These are phyloP conservation scores for Zosterops borbonicus DNA, from an alignment of 2,113 vertebrate species.

Conservation along the genomic window DNA sequence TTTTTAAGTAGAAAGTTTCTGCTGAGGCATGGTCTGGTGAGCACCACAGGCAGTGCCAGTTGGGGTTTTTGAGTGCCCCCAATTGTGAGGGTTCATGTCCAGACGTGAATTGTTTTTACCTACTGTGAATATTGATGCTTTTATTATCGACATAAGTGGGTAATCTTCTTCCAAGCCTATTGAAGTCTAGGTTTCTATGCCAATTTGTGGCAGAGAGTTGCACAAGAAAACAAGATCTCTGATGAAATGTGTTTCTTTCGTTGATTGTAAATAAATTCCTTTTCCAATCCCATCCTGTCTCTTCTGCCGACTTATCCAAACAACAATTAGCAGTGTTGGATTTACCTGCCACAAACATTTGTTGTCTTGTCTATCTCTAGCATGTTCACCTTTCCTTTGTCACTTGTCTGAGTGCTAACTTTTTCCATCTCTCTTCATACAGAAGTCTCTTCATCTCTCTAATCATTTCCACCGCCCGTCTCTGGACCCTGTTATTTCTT, in stretches of 20 bases:
- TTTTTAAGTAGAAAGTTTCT: background rate
- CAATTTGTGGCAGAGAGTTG: background rate
- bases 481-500: constrained; percentile 64
- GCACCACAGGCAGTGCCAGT: background rate
- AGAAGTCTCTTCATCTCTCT: constrained; percentile 66
- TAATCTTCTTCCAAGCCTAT: background rate
- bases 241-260: background rate
- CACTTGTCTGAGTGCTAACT: constrained; percentile 36
- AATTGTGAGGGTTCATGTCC: background rate
- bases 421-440: constrained; percentile 59
- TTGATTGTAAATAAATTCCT: background rate
- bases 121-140: background rate
- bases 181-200: background rate
- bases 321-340: background rate
- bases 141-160: background rate
- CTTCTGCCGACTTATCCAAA: background rate
- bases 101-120: background rate
- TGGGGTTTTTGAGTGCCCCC: background rate
- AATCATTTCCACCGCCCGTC: constrained; percentile 53
- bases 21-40: background rate
- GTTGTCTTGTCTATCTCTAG: background rate
- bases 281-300: background rate
- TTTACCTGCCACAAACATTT: background rate
- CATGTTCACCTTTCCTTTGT: constrained; percentile 3
- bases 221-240: background rate